A percentile compares a stretch with the other conserved stretches of the same genome.
These are phyloP conservation scores for Aphelinus atriplicis DNA, from an alignment of 1,140 invertebrate genomes.

Conservation along the genomic window DNA sequence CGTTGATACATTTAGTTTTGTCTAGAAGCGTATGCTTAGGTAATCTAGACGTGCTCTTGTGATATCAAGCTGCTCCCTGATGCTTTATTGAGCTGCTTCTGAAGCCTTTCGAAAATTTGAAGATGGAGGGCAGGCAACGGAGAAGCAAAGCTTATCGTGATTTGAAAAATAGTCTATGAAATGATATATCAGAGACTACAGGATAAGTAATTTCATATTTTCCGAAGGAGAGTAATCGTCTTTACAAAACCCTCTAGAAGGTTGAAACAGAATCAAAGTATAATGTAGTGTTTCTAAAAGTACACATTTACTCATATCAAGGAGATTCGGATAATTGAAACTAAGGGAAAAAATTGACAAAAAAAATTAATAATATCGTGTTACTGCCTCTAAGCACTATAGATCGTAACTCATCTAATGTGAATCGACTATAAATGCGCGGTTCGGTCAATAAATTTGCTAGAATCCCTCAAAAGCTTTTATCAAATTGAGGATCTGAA, in stretches of 20 bases:
- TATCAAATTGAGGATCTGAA: not conserved
- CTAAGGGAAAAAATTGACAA: slow-evolving; percentile 19
- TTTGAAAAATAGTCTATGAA: slow-evolving; percentile 20
- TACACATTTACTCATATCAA: slow-evolving; percentile 18
- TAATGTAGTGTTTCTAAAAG: slow-evolving; percentile 24
- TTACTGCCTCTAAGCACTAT: slow-evolving; percentile 55
- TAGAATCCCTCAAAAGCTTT: slow-evolving; percentile 21
- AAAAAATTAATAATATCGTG: slow-evolving; percentile 44
- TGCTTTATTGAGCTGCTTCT: slow-evolving; percentile 52
- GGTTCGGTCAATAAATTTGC: slow-evolving; percentile 1
- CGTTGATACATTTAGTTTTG: slow-evolving; percentile 42
- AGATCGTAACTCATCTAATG: slow-evolving; percentile 47
- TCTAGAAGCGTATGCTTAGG: slow-evolving; percentile 43
- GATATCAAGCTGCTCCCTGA: slow-evolving; percentile 58
- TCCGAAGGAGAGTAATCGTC: not conserved
- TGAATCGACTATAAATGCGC: slow-evolving; percentile 43
- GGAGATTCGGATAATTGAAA: slow-evolving; percentile 34
- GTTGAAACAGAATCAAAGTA: slow-evolving; percentile 10
- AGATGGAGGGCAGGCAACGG: slow-evolving; percentile 25
- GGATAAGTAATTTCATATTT: slow-evolving; percentile 39
- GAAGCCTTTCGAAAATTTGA: slow-evolving; percentile 32
- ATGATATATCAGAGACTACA: slow-evolving; percentile 19
- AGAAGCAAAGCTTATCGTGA: slow-evolving; percentile 22
- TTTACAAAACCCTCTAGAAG: slow-evolving; percentile 19
- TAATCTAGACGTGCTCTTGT: slow-evolving; percentile 58